Percentiles rank a stretch among this genome's conserved stretches.
Evolutionary conservation across 2,888 invertebrate genomes (phyloP).

Genomic region (Tuberolachnus salignus): DNA sequence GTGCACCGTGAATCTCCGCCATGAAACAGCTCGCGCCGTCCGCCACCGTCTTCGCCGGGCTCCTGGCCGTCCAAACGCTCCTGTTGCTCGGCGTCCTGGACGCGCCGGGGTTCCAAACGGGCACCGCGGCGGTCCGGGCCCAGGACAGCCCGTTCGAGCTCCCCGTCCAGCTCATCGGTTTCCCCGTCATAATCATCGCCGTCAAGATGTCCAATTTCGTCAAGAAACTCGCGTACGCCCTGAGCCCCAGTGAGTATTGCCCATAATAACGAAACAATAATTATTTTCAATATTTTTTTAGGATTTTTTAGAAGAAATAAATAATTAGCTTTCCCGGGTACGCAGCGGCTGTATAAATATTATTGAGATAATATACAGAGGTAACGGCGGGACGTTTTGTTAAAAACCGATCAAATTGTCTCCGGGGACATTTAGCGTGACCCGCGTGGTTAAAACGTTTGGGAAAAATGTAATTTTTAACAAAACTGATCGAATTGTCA

Average conservation of each 20-base stretch:
- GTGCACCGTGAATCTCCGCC: conserved; percentile 41
- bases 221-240: conserved; percentile 80
- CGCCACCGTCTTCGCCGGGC: conserved; percentile 28
- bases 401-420: no score
- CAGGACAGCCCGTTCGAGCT: conserved; percentile 68
- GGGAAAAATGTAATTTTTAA: no score
- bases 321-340: no score
- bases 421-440: no score
- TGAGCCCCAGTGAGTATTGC: conserved; percentile 75
- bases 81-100: conserved; percentile 21
- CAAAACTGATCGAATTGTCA: no score
- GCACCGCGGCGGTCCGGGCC: conserved; percentile 38
- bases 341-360: no score
- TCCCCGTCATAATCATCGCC: conserved; percentile 80
- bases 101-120: not conserved
- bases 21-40: conserved; percentile 50
- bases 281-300: not conserved
- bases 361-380: no score
- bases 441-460: no score
- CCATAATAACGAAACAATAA: no score
- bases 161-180: conserved; percentile 84
- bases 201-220: conserved; percentile 81
- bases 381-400: no score
- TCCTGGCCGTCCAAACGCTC: conserved; percentile 41
- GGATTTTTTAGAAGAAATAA: no score